Base-by-base conservation (phyloP, 2,113 vertebrate species). In the Percopsis transmontana region DNA sequence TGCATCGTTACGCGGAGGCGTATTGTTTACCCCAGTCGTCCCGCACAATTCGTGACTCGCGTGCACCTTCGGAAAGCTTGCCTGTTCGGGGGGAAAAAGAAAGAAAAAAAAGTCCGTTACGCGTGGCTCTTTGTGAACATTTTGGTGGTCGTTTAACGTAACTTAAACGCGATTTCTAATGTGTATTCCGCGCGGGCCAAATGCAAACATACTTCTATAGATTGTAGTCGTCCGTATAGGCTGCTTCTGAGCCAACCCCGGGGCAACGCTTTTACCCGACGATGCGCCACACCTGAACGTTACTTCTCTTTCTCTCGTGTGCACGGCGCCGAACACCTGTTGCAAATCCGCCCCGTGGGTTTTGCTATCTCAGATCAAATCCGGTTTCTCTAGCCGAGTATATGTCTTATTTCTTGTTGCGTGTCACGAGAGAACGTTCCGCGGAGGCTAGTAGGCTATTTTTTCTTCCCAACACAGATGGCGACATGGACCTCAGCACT, bases 401-500 rank as follows among this genome's bases (percentile, higher is more conserved):
- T n/a, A 27, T 2, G 21, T n/a, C n/a, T 2, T 4, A 5, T 69
- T 54, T 39, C 10, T 77, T 62, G 2, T 42, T 23, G 19, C 51
- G 41, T 50, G 4, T 52, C 38, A n/a, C 40, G 23, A 21, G 16
- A 50, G 57, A 41, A 33, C 51, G 12, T n/a, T 21, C 27, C 62
- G 50, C 24, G 55, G 62, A 27, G 61, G 51, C 74, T 75, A 53
- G 1, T 64, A 68, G 70, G 68, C 54, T 80, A 72, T 72, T 68
- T 51, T 82, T 78, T 79, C 74, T 79, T 67, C 66, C 79, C 78
- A 45, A 77, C 70, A 74, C 85, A 85, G 85, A 85, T 89, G 85
- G 86, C 84, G 85, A 85, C 86, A 76, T 81, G 85, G 89, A 80
- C 86, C 85, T 85, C 12, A 82, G 80, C 72, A 78, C 82, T 93